phyloP scores from a whole-genome alignment of 2,888 invertebrate species.

The Aelia acuminata region DNA sequence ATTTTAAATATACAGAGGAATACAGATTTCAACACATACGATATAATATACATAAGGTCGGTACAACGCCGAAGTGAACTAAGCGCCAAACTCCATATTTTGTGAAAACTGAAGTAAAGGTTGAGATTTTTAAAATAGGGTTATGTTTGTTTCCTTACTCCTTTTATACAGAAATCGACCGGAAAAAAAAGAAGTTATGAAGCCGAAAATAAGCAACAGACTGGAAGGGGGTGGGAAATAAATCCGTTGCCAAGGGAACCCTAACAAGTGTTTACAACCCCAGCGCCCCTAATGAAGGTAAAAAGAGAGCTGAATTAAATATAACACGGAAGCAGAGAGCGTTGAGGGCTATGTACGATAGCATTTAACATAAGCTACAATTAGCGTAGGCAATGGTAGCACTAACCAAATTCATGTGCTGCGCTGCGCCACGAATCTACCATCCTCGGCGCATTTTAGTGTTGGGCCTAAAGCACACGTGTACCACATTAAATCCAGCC shows the following conservation, averaged over 20 bases:
- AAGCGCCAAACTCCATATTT: too few species aligned
- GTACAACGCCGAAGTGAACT: too few species aligned
- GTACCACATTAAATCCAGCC: neutral
- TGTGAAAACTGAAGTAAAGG: too few species aligned
- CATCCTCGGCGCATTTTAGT: neutral
- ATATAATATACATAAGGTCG: too few species aligned
- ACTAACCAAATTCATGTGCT: neutral
- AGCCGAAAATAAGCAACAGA: neutral
- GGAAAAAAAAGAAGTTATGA: neutral
- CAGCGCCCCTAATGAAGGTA: slow-evolving; percentile 35
- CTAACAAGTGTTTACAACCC: slow-evolving; percentile 54
- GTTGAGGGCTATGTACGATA: neutral
- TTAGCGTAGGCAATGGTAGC: neutral
- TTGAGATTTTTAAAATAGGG: too few species aligned
- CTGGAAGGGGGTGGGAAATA: slow-evolving; percentile 6
- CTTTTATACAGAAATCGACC: neutral
- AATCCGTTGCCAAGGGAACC: slow-evolving; percentile 49
- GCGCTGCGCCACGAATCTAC: neutral
- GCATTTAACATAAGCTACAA: neutral
- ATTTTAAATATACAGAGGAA: too few species aligned
- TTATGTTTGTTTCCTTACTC: too few species aligned
- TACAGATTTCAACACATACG: too few species aligned
- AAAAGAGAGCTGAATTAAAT: slow-evolving; percentile 34
- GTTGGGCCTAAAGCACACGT: neutral
- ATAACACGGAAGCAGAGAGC: neutral